Evolutionary conservation across 2,888 invertebrate species (phyloP).

Genomic region (Habrosyne pyritoides): DNA sequence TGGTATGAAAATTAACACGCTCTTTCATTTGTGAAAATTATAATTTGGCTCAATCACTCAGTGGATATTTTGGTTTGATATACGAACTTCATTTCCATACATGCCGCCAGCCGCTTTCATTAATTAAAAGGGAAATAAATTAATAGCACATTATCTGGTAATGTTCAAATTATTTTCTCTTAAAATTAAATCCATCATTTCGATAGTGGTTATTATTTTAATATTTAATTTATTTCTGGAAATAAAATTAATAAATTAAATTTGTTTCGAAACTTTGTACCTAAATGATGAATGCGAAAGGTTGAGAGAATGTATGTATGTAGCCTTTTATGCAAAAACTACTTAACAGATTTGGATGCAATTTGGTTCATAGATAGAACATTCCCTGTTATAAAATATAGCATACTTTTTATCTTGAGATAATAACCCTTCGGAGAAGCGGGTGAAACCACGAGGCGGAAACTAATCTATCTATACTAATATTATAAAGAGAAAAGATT

Average conservation of each 20-base stretch:
- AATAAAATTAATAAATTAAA: not conserved
- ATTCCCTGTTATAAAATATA: too few relatives aligned
- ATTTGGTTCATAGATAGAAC: too few relatives aligned
- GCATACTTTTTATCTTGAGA: too few relatives aligned
- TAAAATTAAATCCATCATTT: not conserved
- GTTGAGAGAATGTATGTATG: too few relatives aligned
- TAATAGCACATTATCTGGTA: not conserved
- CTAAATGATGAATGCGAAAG: too few relatives aligned
- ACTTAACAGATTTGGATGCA: too few relatives aligned
- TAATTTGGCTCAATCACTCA: conserved; percentile 4
- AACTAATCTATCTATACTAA: too few relatives aligned
- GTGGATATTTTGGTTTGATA: not conserved
- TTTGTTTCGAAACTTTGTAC: not conserved
- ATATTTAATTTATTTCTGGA: not conserved
- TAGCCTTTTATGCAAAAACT: too few relatives aligned
- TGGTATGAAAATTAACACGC: conserved; percentile 27
- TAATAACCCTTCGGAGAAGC: too few relatives aligned
- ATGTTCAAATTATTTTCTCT: not conserved
- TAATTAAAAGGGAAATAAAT: not conserved
- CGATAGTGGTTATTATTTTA: not conserved
- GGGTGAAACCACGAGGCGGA: too few relatives aligned
- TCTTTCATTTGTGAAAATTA: conserved; percentile 29
- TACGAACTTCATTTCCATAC: not conserved
- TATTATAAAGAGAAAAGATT: too few relatives aligned
- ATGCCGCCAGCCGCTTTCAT: not conserved